phyloP scores from a whole-genome alignment of 2,888 invertebrate species.

The Colletes collaris region DNA sequence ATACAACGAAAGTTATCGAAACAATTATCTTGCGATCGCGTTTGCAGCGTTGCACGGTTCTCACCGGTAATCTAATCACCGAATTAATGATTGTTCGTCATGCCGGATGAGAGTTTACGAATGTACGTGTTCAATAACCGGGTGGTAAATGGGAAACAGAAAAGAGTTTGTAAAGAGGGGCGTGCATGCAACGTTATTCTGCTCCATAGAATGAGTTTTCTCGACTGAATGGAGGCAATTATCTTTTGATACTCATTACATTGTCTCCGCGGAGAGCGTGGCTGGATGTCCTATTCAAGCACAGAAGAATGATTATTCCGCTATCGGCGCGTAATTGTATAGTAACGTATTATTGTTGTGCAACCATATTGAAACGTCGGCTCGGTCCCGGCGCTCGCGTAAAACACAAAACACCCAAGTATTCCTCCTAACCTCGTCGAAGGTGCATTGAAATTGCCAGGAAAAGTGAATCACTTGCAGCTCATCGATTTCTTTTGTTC shows the following conservation, averaged over 20 bases:
- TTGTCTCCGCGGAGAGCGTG: conserved; percentile 29
- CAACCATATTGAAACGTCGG: conserved; percentile 15
- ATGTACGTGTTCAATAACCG: not conserved
- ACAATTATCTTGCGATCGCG: not conserved
- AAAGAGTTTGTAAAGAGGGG: conserved; percentile 6
- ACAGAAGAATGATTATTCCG: conserved; percentile 24
- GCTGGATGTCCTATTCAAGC: conserved; percentile 24
- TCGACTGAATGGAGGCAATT: conserved; percentile 46
- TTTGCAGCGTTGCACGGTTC: not conserved
- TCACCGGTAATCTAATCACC: conserved; percentile 1
- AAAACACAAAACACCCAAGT: not conserved
- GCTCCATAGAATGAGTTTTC: conserved; percentile 15
- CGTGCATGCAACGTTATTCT: conserved; percentile 19
- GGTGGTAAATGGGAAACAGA: conserved; percentile 13
- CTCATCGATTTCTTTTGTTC: not conserved
- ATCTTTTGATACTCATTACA: conserved; percentile 50
- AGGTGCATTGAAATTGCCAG: conserved; percentile 1
- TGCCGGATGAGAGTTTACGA: not conserved
- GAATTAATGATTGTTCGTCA: not conserved
- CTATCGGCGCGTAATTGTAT: conserved; percentile 28
- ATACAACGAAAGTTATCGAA: no score
- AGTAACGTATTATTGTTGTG: conserved; percentile 17
- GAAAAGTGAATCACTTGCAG: not conserved
- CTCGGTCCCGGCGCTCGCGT: not conserved
- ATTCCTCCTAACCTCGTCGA: not conserved